phyloP scores from a whole-genome alignment of 1,140 invertebrate species.

The Ips nitidus region DNA sequence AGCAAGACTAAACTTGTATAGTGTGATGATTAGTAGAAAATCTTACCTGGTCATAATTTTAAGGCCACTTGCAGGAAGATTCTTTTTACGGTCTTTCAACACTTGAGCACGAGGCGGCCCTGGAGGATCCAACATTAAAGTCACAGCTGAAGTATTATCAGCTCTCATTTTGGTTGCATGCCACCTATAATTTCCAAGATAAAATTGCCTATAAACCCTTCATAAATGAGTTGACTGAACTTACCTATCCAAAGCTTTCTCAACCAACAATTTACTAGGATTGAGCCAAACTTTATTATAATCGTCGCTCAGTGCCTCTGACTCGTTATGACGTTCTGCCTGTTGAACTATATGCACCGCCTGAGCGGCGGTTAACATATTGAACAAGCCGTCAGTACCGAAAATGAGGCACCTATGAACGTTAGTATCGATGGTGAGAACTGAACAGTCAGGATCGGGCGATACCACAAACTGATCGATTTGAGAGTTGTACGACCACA shows the following conservation, averaged over 20 bases:
- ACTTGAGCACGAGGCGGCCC: constrained; percentile 74
- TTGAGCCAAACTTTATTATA: constrained; percentile 71
- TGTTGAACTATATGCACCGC: constrained; percentile 82
- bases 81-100: constrained; percentile 53
- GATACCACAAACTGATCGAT: constrained; percentile 92
- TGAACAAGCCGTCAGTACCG: constrained; percentile 96
- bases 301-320: constrained; percentile 53
- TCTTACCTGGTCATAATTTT: constrained; percentile 45
- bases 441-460: constrained; percentile 94
- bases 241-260: constrained; percentile 72
- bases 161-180: constrained; percentile 79
- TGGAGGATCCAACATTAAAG: constrained; percentile 88
- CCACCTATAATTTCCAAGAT: constrained; percentile 54
- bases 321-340: constrained; percentile 80
- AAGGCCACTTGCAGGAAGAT: constrained; percentile 45
- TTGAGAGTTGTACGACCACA: constrained; percentile 95
- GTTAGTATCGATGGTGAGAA: constrained; percentile 80
- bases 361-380: constrained; percentile 82
- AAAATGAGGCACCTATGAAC: constrained; percentile 86
- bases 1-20: no score
- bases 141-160: constrained; percentile 94
- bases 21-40: background rate
- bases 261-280: constrained; percentile 87
- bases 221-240: background rate
- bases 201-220: constrained; percentile 3